Percentiles rank a stretch among this genome's conserved stretches.
Evolutionary conservation across 2,113 vertebrate species (phyloP).

Genomic region (Neofelis nebulosa): DNA sequence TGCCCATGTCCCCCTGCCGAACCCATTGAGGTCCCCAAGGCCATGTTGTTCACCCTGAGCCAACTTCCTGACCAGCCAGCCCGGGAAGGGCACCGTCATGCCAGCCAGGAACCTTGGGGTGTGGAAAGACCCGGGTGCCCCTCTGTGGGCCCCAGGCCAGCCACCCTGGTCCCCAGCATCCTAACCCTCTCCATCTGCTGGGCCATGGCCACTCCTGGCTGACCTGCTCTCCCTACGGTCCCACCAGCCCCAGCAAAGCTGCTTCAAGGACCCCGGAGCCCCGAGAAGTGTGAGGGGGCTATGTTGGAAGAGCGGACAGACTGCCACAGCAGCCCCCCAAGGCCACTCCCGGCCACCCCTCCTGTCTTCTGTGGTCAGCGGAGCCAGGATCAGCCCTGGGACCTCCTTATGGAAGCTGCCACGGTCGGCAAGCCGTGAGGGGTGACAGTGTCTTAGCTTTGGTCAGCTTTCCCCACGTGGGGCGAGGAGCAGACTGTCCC

Average conservation of each 20-base stretch:
- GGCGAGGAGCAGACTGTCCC: neutral
- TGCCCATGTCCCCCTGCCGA: too few species aligned
- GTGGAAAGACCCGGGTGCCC: neutral
- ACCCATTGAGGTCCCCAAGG: neutral
- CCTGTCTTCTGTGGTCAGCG: neutral
- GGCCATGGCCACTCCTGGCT: neutral
- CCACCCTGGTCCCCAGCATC: neutral
- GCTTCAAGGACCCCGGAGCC: neutral
- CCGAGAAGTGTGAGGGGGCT: neutral
- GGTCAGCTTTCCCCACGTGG: neutral
- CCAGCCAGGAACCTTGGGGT: neutral
- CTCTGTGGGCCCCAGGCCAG: neutral
- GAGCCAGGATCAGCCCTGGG: too few species aligned
- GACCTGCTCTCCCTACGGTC: neutral
- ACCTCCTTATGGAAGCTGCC: neutral
- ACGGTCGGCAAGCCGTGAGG: rapidly evolving
- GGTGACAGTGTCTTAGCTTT: neutral
- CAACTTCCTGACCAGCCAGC: too few species aligned
- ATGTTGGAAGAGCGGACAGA: neutral
- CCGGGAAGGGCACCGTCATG: neutral
- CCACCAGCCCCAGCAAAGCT: neutral
- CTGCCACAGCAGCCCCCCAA: neutral
- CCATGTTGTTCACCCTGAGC: neutral
- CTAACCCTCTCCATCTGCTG: neutral
- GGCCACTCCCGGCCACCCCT: neutral